Evolutionary conservation across 2,888 invertebrate genomes (phyloP).

Genomic region (Ethmia dodecea): DNA sequence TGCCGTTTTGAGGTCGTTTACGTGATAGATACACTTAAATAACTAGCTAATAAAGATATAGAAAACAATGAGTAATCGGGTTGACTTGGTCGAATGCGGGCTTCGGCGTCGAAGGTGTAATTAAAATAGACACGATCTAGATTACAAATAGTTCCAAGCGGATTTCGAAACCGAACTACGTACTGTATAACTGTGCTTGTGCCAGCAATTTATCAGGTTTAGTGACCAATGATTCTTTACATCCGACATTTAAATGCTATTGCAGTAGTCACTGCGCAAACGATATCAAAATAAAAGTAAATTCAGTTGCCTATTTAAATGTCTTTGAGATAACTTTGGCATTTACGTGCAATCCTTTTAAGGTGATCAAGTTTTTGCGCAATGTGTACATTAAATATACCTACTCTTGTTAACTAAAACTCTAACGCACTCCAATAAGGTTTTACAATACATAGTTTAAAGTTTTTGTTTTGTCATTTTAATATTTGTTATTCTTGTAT

Average conservation of each 20-base stretch:
- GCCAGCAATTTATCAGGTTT: conserved; percentile 32
- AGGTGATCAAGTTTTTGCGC: conserved; percentile 44
- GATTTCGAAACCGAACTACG: conserved; percentile 44
- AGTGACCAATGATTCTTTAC: conserved; percentile 36
- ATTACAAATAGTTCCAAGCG: conserved; percentile 53
- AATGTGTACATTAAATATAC: conserved; percentile 27
- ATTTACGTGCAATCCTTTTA: conserved; percentile 47
- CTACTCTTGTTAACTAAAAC: no score
- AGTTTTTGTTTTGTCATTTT: no score
- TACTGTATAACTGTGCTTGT: conserved; percentile 24
- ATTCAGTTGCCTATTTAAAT: conserved; percentile 12
- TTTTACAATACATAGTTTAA: no score
- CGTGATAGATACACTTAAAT: conserved; percentile 46
- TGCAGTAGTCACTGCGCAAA: conserved; percentile 28
- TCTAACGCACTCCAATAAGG: no score
- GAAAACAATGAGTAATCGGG: conserved; percentile 40
- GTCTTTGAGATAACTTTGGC: conserved; percentile 31
- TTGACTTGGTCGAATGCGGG: conserved; percentile 38
- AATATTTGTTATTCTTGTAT: no score
- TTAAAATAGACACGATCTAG: conserved; percentile 59
- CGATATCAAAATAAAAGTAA: conserved; percentile 23
- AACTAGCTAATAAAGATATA: conserved; percentile 36
- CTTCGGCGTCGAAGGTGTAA: conserved; percentile 39
- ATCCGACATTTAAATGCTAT: conserved; percentile 16
- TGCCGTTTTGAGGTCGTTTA: conserved; percentile 75